Percentiles rank a stretch among this genome's conserved stretches.
Conservation (phyloP, 2,888 invertebrate genomes). For the Tridacna gigas region DNA sequence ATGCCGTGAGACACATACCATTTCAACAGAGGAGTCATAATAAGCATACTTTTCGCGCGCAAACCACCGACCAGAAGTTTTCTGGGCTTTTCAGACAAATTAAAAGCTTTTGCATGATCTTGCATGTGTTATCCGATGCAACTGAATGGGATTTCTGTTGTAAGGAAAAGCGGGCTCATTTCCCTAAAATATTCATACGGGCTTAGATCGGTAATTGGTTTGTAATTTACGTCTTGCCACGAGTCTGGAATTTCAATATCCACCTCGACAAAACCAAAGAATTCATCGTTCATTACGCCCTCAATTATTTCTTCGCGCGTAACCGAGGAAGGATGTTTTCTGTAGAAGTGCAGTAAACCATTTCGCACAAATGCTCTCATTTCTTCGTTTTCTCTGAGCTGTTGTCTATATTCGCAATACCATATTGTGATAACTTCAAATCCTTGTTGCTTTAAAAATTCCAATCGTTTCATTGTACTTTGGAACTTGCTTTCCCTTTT, state of each 20-base stretch:
- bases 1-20: slow-evolving; percentile 65
- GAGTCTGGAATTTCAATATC: slow-evolving; percentile 43
- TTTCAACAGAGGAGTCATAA: slow-evolving; percentile 49
- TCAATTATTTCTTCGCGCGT: neutral
- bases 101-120: slow-evolving; percentile 10
- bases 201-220: slow-evolving; percentile 11
- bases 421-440: no score
- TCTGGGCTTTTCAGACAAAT: slow-evolving; percentile 32
- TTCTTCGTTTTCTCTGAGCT: neutral
- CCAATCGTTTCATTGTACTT: no score
- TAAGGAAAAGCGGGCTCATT: slow-evolving; percentile 53
- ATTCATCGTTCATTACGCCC: neutral
- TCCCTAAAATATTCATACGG: slow-evolving; percentile 45
- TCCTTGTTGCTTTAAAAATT: no score
- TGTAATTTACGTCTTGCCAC: slow-evolving; percentile 19
- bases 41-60: slow-evolving; percentile 37
- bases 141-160: slow-evolving; percentile 38
- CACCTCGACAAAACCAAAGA: slow-evolving; percentile 48
- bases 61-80: slow-evolving; percentile 42
- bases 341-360: neutral
- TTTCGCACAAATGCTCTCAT: slow-evolving; percentile 5
- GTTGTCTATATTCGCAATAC: no score
- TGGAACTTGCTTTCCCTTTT: no score
- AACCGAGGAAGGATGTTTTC: neutral
- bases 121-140: slow-evolving; percentile 54